phyloP scores from a whole-genome alignment of 2,113 vertebrate genomes.

The Hemichromis elongatus region DNA sequence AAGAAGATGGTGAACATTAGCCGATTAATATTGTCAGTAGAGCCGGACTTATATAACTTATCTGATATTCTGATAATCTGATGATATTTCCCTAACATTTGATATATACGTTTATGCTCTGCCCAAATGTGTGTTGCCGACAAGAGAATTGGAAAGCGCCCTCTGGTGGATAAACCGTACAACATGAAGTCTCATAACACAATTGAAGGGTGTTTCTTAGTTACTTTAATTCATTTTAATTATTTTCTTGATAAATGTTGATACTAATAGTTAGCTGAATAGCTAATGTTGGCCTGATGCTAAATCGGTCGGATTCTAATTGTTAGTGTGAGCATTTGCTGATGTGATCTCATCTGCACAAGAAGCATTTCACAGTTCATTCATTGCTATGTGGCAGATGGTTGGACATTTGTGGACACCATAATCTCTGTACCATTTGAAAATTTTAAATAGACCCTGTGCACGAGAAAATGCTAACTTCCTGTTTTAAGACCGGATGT shows the following conservation, averaged over 20 bases:
- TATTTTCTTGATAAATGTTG: background rate
- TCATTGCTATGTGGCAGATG: background rate
- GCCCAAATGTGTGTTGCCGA: background rate
- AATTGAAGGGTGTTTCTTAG: background rate
- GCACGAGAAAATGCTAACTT: no score
- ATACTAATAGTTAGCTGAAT: background rate
- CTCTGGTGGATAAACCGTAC: background rate
- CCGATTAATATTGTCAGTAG: background rate
- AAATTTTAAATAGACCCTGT: rapidly evolving
- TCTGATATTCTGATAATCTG: background rate
- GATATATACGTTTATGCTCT: background rate
- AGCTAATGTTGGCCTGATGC: background rate
- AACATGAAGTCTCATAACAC: background rate
- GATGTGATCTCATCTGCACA: background rate
- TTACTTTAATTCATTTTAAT: background rate
- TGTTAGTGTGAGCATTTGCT: background rate
- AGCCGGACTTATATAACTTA: background rate
- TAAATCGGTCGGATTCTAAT: background rate
- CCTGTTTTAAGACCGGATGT: no score
- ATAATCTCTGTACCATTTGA: background rate
- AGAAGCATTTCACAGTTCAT: background rate
- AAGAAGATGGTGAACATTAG: background rate
- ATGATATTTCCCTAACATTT: background rate
- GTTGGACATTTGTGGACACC: background rate
- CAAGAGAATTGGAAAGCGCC: background rate